Percentiles rank a stretch among this genome's conserved stretches.
phyloP scores from a whole-genome alignment of 2,888 invertebrate genomes.

The Copidosoma aretas region DNA sequence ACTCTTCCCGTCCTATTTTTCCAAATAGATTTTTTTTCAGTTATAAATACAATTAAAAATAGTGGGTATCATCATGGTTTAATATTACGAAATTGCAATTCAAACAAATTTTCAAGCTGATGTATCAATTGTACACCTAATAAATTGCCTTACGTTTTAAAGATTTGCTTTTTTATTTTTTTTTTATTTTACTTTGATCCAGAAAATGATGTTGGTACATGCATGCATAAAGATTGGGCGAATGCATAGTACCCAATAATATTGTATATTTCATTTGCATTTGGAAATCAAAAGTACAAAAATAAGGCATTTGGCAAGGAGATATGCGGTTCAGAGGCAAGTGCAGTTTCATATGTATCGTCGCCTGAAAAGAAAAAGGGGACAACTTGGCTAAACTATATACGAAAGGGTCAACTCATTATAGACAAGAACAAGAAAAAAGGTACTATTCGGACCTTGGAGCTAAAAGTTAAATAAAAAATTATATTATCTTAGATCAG shows the following conservation, averaged over 20 bases:
- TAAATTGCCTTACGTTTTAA: background rate
- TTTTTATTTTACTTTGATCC: conserved; percentile 2
- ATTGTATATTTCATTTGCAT: conserved; percentile 27
- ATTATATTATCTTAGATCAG: too few species aligned
- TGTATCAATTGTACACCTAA: too few species aligned
- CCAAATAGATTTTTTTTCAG: conserved; percentile 31
- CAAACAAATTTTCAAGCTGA: background rate
- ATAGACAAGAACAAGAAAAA: too few species aligned
- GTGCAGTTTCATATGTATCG: conserved; percentile 2
- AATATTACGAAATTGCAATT: background rate
- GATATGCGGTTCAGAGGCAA: conserved; percentile 33
- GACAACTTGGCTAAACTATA: too few species aligned
- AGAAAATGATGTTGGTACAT: conserved; percentile 3
- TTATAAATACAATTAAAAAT: conserved; percentile 33
- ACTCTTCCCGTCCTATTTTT: conserved; percentile 40
- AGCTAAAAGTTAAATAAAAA: background rate
- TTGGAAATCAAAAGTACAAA: conserved; percentile 32
- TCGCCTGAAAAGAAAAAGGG: too few species aligned
- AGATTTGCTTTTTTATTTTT: conserved; percentile 13
- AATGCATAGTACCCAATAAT: conserved; percentile 16
- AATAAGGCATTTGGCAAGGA: conserved; percentile 29
- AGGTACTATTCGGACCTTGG: too few species aligned
- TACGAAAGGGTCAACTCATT: too few species aligned
- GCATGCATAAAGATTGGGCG: conserved; percentile 1
- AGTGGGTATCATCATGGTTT: conserved; percentile 36